These are phyloP conservation scores for Apocheima hispidaria DNA, from an alignment of 2,888 invertebrate genomes.

Conservation along the genomic window DNA sequence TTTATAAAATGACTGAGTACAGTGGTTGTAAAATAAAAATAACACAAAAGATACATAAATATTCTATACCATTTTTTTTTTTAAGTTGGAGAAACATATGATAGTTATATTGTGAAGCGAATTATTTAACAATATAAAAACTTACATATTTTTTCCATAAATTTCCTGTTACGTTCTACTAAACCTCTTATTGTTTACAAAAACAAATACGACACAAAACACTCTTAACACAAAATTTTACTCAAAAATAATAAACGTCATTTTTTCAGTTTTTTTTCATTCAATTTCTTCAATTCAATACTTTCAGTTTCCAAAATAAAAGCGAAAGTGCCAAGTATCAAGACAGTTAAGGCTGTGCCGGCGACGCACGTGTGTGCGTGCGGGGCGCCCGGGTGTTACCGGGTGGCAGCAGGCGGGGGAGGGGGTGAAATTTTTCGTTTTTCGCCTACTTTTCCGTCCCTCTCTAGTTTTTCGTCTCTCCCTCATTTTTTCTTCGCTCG, in stretches of 20 bases:
- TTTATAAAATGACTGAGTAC: not conserved
- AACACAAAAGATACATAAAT: too few relatives aligned
- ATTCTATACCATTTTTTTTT: too few relatives aligned
- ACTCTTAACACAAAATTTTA: too few relatives aligned
- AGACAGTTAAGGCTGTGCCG: constrained; percentile 48
- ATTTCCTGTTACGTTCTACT: too few relatives aligned
- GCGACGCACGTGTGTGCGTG: constrained; percentile 75
- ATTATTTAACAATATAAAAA: too few relatives aligned
- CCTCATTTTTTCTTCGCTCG: constrained; percentile 85
- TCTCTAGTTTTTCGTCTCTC: constrained; percentile 85
- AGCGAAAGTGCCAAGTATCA: constrained; percentile 67
- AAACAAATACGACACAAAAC: too few relatives aligned
- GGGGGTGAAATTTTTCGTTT: constrained; percentile 85
- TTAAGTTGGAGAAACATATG: too few relatives aligned
- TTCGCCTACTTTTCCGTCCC: constrained; percentile 86
- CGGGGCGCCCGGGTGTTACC: constrained; percentile 59
- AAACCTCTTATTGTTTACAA: too few relatives aligned
- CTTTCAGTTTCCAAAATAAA: constrained; percentile 49
- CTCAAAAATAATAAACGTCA: not conserved
- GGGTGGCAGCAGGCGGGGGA: constrained; percentile 58
- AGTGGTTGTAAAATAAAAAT: not conserved
- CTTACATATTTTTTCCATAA: too few relatives aligned
- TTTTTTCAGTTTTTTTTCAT: not conserved
- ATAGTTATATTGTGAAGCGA: too few relatives aligned
- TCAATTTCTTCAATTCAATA: not conserved